phyloP scores from a whole-genome alignment of 2,888 invertebrate genomes.

The Netelia virgata region DNA sequence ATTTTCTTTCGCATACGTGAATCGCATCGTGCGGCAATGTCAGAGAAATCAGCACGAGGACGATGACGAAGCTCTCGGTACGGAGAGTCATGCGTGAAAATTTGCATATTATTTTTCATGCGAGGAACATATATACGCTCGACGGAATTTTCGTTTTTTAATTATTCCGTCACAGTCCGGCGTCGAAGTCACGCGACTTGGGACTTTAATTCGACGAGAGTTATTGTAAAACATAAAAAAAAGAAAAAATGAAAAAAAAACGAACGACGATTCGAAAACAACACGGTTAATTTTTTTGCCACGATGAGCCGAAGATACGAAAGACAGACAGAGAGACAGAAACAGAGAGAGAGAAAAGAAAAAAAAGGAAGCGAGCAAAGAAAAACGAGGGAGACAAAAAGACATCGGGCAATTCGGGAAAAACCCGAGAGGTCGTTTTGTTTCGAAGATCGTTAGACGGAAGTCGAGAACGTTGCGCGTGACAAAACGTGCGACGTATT shows the following conservation, averaged over 20 bases:
- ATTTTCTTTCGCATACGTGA: not conserved
- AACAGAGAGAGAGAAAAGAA: not conserved
- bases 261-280: no score
- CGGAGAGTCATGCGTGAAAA: constrained; percentile 39
- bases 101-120: constrained; percentile 63
- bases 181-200: constrained; percentile 3
- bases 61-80: constrained; percentile 41
- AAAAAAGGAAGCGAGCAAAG: constrained; percentile 7
- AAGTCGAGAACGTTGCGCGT: constrained; percentile 24
- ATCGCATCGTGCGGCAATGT: constrained; percentile 12
- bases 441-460: constrained; percentile 38
- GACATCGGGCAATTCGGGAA: constrained; percentile 42
- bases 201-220: constrained; percentile 7
- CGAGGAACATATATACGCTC: not conserved
- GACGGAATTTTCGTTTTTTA: constrained; percentile 41
- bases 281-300: no score
- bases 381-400: constrained; percentile 3
- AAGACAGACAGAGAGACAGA: constrained; percentile 2
- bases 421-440: constrained; percentile 35
- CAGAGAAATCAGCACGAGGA: constrained; percentile 63
- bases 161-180: constrained; percentile 7
- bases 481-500: no score
- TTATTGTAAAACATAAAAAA: not conserved
- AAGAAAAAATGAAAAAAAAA: not conserved
- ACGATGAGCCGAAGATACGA: not conserved